Conservation (phyloP, 2,888 invertebrate genomes). For the Zaprionus lineosus region DNA sequence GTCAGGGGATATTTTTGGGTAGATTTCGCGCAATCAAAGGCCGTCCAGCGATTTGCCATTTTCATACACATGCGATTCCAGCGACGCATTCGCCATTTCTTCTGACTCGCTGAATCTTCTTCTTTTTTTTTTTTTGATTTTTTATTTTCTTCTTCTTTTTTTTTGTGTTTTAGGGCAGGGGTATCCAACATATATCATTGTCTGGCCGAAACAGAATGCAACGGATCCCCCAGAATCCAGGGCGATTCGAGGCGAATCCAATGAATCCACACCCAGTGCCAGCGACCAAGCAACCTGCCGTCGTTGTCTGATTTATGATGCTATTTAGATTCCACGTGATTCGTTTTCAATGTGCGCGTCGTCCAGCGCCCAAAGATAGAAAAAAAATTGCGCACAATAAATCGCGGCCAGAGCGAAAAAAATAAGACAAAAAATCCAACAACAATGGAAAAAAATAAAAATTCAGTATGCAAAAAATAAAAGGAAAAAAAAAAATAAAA, state of each 20-base stretch:
- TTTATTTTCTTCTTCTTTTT: neutral
- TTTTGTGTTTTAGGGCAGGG: neutral
- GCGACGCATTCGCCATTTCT: slow-evolving; percentile 59
- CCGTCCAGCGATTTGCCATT: slow-evolving; percentile 76
- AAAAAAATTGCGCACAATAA: slow-evolving; percentile 71
- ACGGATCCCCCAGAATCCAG: slow-evolving; percentile 27
- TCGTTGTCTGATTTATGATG: slow-evolving; percentile 79
- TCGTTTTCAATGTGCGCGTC: slow-evolving; percentile 77
- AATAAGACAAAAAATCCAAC: slow-evolving; percentile 18
- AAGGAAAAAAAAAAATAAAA: slow-evolving; percentile 29
- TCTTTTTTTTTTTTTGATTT: neutral
- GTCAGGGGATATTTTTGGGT: neutral
- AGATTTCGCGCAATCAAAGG: slow-evolving; percentile 68
- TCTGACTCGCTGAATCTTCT: too few species aligned
- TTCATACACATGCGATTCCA: slow-evolving; percentile 71
- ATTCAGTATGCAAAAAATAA: slow-evolving; percentile 3
- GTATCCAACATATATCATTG: slow-evolving; percentile 67
- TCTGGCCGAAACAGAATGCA: slow-evolving; percentile 59
- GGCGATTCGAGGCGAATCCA: slow-evolving; percentile 17
- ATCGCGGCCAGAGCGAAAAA: slow-evolving; percentile 51
- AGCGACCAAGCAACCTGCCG: slow-evolving; percentile 71
- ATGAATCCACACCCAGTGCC: slow-evolving; percentile 46
- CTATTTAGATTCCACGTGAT: slow-evolving; percentile 79
- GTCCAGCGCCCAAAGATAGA: slow-evolving; percentile 65
- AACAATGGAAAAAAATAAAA: slow-evolving; percentile 32